phyloP scores from a whole-genome alignment of 2,888 invertebrate genomes.

The Nephrotoma guestfalica region DNA sequence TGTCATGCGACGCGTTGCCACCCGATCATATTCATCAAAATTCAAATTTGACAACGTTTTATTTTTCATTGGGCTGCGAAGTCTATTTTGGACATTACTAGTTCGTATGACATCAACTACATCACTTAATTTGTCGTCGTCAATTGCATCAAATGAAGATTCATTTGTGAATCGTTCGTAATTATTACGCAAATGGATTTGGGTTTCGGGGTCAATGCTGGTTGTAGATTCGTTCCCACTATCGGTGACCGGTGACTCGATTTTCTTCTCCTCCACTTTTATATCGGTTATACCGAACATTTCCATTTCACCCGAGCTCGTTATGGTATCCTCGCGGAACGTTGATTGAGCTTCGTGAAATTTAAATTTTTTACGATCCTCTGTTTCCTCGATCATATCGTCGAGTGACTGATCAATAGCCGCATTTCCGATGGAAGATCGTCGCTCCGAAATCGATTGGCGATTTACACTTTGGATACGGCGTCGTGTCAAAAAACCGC shows the following conservation, averaged over 20 bases:
- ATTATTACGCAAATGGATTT: not conserved
- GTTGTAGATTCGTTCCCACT: not conserved
- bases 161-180: not conserved
- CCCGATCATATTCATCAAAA: constrained; percentile 12
- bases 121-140: not conserved
- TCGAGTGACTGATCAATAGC: constrained; percentile 29
- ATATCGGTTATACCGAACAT: constrained; percentile 12
- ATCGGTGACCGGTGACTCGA: not conserved
- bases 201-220: not conserved
- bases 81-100: not conserved
- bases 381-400: constrained; percentile 19
- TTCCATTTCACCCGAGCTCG: constrained; percentile 9
- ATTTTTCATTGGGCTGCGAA: not conserved
- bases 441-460: constrained; percentile 20
- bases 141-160: not conserved
- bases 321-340: not conserved
- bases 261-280: constrained; percentile 12
- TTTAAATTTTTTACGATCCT: not conserved
- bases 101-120: not conserved
- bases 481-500: constrained; percentile 25
- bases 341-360: constrained; percentile 1
- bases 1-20: constrained; percentile 25
- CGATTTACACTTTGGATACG: constrained; percentile 21
- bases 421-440: constrained; percentile 26
- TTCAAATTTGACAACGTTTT: constrained; percentile 3